A percentile compares a stretch with the other conserved stretches of the same genome.
Evolutionary conservation across 2,113 vertebrate species (phyloP).

Genomic region (Neolamprologus toae): DNA sequence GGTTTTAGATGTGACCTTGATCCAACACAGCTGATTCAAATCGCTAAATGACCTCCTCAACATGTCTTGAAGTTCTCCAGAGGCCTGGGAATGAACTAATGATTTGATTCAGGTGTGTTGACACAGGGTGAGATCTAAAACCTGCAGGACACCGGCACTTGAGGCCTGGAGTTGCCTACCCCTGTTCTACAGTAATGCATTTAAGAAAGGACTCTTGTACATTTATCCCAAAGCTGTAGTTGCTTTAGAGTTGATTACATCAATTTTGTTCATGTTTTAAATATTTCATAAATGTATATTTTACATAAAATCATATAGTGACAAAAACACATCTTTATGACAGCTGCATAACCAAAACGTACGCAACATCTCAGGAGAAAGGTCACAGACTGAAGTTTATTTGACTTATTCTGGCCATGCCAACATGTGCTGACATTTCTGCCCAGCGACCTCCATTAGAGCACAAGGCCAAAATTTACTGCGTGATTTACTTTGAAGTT

Average conservation of each 20-base stretch:
- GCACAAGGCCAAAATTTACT: neutral
- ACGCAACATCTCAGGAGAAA: neutral
- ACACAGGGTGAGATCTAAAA: accelerated
- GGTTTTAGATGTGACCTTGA: too few species aligned
- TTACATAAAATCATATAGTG: neutral
- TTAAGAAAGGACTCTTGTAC: neutral
- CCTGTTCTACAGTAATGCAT: neutral
- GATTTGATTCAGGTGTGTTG: too few species aligned
- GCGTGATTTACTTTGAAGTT: neutral
- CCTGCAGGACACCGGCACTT: accelerated
- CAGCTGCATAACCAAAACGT: neutral
- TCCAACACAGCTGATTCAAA: too few species aligned
- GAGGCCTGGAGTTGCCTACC: too few species aligned
- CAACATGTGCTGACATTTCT: neutral
- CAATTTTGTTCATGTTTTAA: neutral
- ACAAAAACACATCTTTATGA: neutral
- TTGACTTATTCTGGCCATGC: neutral
- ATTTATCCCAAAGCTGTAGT: neutral
- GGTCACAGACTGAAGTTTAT: neutral
- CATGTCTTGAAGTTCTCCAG: too few species aligned
- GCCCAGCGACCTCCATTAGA: neutral
- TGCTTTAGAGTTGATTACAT: neutral
- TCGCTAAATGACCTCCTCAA: too few species aligned
- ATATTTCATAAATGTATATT: neutral
- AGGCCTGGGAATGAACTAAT: too few species aligned